Evolutionary conservation across 2,113 vertebrate genomes (phyloP).

Genomic region (Thunnus thynnus): DNA sequence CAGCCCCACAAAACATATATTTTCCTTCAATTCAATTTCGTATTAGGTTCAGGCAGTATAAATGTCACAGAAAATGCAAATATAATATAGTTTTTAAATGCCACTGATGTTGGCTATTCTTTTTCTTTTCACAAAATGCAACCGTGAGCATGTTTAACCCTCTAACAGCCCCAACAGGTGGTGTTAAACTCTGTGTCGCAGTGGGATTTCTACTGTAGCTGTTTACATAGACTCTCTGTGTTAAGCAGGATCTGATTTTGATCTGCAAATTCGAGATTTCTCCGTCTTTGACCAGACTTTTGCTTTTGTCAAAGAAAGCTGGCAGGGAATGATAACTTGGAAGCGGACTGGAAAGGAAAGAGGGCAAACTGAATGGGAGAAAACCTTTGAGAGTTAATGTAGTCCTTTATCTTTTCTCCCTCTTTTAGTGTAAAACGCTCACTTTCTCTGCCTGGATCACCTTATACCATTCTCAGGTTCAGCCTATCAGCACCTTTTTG

Average conservation of each 20-base stretch:
- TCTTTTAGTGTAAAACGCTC: constrained; percentile 70
- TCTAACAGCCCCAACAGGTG: background rate
- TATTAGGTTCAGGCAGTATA: background rate
- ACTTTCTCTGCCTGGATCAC: constrained; percentile 74
- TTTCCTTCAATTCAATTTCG: background rate
- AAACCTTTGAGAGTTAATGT: constrained; percentile 71
- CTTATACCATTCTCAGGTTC: constrained; percentile 78
- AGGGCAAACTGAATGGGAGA: constrained; percentile 53
- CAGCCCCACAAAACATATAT: background rate
- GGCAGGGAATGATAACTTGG: constrained; percentile 43
- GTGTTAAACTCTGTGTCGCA: background rate
- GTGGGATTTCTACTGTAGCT: background rate
- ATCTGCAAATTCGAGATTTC: background rate
- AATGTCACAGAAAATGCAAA: background rate
- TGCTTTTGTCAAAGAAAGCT: constrained; percentile 48
- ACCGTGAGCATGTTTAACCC: background rate
- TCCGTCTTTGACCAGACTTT: constrained; percentile 17
- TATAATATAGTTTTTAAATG: background rate
- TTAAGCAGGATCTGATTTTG: background rate
- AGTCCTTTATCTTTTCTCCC: constrained; percentile 65
- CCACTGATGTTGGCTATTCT: background rate
- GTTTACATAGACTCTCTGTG: background rate
- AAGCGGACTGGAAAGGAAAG: constrained; percentile 40
- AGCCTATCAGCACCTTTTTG: constrained; percentile 82
- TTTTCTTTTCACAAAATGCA: background rate